Evolutionary conservation across 2,113 vertebrate genomes (phyloP).

Genomic region (Cricetomys ansorgei): DNA sequence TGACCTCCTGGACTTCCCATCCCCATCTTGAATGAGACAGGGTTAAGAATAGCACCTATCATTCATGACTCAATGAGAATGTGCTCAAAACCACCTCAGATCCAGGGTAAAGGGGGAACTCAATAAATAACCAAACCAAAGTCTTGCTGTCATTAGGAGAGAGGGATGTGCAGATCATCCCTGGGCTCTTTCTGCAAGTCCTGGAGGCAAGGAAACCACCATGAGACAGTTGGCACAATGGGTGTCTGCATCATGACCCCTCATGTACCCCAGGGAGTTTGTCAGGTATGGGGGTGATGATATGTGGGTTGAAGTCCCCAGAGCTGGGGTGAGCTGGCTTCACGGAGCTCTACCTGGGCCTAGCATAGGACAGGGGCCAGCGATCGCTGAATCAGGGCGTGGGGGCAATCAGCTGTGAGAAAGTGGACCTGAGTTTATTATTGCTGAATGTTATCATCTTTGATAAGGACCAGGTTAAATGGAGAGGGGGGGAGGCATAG

Average conservation of each 20-base stretch:
- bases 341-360: accelerated
- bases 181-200: background rate
- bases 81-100: background rate
- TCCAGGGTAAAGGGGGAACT: background rate
- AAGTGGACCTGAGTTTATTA: conserved; percentile 86
- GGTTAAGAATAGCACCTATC: background rate
- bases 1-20: conserved; percentile 34
- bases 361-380: background rate
- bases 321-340: background rate
- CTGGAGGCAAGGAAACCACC: background rate
- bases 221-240: background rate
- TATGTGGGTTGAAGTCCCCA: background rate
- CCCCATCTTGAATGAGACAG: background rate
- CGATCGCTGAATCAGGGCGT: conserved; percentile 84
- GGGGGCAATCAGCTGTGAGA: conserved; percentile 87
- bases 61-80: background rate
- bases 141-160: background rate
- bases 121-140: background rate
- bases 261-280: background rate
- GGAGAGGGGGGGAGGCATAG: conserved; percentile 79
- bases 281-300: too few relatives aligned
- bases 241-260: background rate
- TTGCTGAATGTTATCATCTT: conserved; percentile 86
- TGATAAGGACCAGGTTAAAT: conserved; percentile 85
- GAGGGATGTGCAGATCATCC: background rate